These are phyloP conservation scores for Holotrichia oblita DNA, from an alignment of 1,140 invertebrate genomes.

Conservation along the genomic window DNA sequence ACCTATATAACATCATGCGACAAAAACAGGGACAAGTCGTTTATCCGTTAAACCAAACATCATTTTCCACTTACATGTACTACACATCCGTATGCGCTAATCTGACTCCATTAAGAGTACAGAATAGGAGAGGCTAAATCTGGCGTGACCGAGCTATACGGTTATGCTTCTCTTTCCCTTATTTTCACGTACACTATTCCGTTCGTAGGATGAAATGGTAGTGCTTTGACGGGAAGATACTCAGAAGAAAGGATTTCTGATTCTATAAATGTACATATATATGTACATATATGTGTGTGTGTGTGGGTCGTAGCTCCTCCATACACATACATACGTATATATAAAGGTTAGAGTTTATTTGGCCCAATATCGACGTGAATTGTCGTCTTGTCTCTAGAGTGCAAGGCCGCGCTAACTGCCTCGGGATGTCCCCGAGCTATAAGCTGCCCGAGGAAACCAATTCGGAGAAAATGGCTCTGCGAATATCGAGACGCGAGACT, in stretches of 20 bases:
- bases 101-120: constrained; percentile 59
- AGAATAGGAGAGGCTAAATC: constrained; percentile 42
- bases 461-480: constrained; percentile 43
- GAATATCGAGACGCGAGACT: constrained; percentile 44
- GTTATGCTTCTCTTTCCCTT: constrained; percentile 6
- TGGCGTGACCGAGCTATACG: constrained; percentile 29
- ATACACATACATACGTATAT: constrained; percentile 1
- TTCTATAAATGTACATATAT: neutral
- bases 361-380: constrained; percentile 44
- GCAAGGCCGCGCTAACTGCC: constrained; percentile 45
- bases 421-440: constrained; percentile 44
- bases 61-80: constrained; percentile 60
- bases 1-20: constrained; percentile 50
- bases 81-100: constrained; percentile 59
- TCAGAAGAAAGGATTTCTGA: constrained; percentile 17
- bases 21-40: constrained; percentile 57
- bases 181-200: neutral
- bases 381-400: constrained; percentile 46
- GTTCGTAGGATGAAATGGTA: neutral
- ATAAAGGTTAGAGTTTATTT: constrained; percentile 42
- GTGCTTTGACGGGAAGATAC: neutral
- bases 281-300: neutral
- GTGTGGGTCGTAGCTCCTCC: neutral
- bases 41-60: constrained; percentile 61
- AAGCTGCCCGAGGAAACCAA: constrained; percentile 45